Percentiles rank a stretch among this genome's conserved stretches.
These are phyloP conservation scores for Ametastegia equiseti DNA, from an alignment of 2,888 invertebrate species.

Conservation along the genomic window DNA sequence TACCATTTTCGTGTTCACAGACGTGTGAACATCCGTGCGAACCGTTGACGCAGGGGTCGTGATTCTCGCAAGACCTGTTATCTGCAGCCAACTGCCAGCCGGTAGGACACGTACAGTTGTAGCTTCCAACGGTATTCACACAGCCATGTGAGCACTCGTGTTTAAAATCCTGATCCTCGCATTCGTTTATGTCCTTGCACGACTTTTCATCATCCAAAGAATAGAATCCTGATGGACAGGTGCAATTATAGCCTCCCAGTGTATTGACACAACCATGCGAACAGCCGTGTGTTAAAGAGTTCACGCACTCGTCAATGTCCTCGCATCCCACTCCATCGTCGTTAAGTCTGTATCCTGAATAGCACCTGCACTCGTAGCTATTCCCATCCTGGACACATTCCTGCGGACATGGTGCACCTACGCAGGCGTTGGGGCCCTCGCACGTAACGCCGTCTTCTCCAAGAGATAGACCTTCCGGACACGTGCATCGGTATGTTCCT, in stretches of 20 bases:
- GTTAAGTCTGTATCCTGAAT: constrained; percentile 55
- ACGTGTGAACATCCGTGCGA: constrained; percentile 71
- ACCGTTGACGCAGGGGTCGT: constrained; percentile 66
- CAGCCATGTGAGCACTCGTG: constrained; percentile 76
- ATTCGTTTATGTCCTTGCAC: constrained; percentile 62
- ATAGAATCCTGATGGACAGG: constrained; percentile 75
- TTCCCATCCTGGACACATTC: constrained; percentile 76
- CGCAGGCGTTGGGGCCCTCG: constrained; percentile 57
- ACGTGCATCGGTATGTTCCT: constrained; percentile 81
- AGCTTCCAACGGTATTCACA: constrained; percentile 80
- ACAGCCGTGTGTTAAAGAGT: constrained; percentile 61
- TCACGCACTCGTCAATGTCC: constrained; percentile 60
- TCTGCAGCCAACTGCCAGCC: constrained; percentile 76
- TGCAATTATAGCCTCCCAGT: constrained; percentile 67
- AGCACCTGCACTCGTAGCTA: constrained; percentile 77
- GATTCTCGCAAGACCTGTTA: constrained; percentile 71
- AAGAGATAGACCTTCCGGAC: constrained; percentile 77
- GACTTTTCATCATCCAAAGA: constrained; percentile 72
- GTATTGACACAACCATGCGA: constrained; percentile 60
- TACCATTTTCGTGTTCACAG: constrained; percentile 70
- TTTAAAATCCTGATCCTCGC: constrained; percentile 46
- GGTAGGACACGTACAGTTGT: constrained; percentile 78
- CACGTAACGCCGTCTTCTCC: constrained; percentile 70
- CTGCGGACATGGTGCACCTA: constrained; percentile 52
- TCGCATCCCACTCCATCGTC: constrained; percentile 63